These are phyloP conservation scores for Dermolepida albohirtum DNA, from an alignment of 2,888 invertebrate species.

Conservation along the genomic window DNA sequence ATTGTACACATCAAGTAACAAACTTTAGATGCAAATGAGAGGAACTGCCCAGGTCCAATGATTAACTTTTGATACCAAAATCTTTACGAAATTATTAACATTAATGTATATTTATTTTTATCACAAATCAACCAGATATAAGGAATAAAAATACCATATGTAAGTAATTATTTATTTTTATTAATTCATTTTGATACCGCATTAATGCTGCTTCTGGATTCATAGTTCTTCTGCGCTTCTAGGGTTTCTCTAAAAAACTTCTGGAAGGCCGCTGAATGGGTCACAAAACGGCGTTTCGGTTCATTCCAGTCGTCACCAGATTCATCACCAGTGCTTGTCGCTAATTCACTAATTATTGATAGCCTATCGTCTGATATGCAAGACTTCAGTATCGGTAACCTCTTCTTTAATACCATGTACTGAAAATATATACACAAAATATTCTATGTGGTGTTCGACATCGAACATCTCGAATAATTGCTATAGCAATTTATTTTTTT, in stretches of 20 bases:
- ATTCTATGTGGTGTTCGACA: too few species aligned
- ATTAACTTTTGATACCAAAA: too few species aligned
- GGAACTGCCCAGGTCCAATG: too few species aligned
- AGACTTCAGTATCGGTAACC: slow-evolving; percentile 6
- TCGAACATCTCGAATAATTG: too few species aligned
- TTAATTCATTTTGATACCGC: not conserved
- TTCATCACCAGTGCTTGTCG: slow-evolving; percentile 30
- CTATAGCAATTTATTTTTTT: too few species aligned
- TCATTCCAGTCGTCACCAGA: slow-evolving; percentile 43
- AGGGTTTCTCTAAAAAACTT: slow-evolving; percentile 53
- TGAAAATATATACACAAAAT: not conserved
- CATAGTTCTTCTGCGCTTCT: slow-evolving; percentile 6
- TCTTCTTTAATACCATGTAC: slow-evolving; percentile 5
- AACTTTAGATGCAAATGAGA: too few species aligned
- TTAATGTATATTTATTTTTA: too few species aligned
- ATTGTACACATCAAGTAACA: too few species aligned
- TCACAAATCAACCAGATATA: too few species aligned
- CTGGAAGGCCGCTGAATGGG: slow-evolving; percentile 58
- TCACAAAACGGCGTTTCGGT: slow-evolving; percentile 53
- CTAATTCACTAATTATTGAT: slow-evolving; percentile 38
- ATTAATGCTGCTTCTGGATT: not conserved
- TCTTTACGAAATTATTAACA: too few species aligned
- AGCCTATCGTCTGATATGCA: slow-evolving; percentile 42
- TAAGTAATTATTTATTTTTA: slow-evolving; percentile 1
- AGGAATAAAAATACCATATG: not conserved